These are phyloP conservation scores for Sphecodes monilicornis DNA, from an alignment of 2,888 invertebrate species.

Conservation along the genomic window DNA sequence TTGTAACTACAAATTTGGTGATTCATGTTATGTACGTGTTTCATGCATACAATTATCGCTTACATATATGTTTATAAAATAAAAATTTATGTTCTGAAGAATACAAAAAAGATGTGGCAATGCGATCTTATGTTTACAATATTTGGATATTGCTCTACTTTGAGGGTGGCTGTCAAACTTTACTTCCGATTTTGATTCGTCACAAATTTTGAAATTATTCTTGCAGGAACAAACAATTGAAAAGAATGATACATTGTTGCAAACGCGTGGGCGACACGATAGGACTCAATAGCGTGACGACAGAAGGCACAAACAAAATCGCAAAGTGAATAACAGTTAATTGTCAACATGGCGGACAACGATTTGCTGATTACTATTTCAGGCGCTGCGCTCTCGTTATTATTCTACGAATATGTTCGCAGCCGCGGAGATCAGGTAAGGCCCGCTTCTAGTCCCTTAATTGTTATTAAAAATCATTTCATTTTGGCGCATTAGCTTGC, in stretches of 20 bases:
- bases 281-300: constrained; percentile 5
- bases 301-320: constrained; percentile 36
- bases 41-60: neutral
- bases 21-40: neutral
- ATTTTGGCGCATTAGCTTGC: neutral
- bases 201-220: neutral
- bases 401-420: constrained; percentile 89
- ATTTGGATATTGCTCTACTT: neutral
- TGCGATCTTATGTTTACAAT: neutral
- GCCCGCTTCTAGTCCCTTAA: neutral
- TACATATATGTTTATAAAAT: neutral
- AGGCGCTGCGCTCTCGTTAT: constrained; percentile 88
- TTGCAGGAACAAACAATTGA: constrained; percentile 3
- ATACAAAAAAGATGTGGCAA: neutral
- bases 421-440: constrained; percentile 87
- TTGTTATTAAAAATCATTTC: neutral
- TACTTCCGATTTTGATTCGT: neutral
- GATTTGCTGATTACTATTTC: constrained; percentile 83
- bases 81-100: neutral
- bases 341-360: constrained; percentile 80
- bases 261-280: constrained; percentile 18
- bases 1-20: neutral
- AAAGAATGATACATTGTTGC: constrained; percentile 18
- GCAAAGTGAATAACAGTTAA: constrained; percentile 52
- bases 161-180: neutral